Conservation (phyloP, 2,113 vertebrate species). For the Neodontobutis hainanensis region DNA sequence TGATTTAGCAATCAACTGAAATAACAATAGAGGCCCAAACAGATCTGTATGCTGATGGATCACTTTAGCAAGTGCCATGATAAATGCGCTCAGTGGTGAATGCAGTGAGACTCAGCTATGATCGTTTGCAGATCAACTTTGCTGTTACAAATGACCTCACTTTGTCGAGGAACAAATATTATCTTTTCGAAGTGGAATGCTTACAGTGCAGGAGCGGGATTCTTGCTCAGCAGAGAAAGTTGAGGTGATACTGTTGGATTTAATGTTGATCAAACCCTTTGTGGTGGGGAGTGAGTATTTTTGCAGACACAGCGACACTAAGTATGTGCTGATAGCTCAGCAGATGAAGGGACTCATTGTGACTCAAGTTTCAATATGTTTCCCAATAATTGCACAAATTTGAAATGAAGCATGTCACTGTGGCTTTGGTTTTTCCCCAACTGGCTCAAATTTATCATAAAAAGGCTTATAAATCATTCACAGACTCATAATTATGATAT, state of each 20-base stretch:
- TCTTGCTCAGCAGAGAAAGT: slow-evolving; percentile 19
- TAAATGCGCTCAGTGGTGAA: slow-evolving; percentile 57
- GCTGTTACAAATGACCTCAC: slow-evolving; percentile 52
- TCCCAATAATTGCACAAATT: slow-evolving; percentile 2
- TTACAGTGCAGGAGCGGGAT: slow-evolving; percentile 29
- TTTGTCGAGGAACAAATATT: slow-evolving; percentile 60
- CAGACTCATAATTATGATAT: slow-evolving; percentile 3
- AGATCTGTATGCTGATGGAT: slow-evolving; percentile 58
- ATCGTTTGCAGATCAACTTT: slow-evolving; percentile 47
- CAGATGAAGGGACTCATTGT: slow-evolving; percentile 3
- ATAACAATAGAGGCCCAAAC: slow-evolving; percentile 53
- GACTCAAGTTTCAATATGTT: slow-evolving; percentile 5
- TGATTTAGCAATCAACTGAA: slow-evolving; percentile 69
- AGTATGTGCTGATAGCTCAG: neutral
- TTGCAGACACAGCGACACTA: neutral
- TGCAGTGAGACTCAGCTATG: slow-evolving; percentile 33
- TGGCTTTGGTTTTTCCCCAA: neutral
- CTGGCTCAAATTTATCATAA: slow-evolving; percentile 11
- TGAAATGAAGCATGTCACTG: slow-evolving; percentile 1
- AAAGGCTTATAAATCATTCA: slow-evolving; percentile 1
- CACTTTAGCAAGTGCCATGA: slow-evolving; percentile 50
- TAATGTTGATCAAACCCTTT: slow-evolving; percentile 17
- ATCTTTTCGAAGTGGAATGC: slow-evolving; percentile 67
- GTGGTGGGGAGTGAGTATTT: slow-evolving; percentile 18
- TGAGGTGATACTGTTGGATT: slow-evolving; percentile 29